phyloP scores from a whole-genome alignment of 2,797 vertebrate genomes.

The Apogon talboti region DNA sequence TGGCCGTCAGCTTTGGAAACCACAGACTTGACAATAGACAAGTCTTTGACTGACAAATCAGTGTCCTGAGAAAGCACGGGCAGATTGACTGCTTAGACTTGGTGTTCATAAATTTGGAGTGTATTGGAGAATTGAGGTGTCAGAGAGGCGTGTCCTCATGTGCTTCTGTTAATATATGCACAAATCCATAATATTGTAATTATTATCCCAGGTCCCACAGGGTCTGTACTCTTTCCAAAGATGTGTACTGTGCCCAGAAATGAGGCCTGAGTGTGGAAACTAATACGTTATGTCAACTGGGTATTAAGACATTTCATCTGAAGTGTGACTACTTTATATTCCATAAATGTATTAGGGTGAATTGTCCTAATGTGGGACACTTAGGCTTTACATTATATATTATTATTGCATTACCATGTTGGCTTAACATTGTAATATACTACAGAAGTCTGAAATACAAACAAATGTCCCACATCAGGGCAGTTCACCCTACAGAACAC shows the following conservation, averaged over 20 bases:
- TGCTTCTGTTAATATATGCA: background rate
- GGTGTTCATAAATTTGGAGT: background rate
- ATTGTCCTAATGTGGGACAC: too few relatives aligned
- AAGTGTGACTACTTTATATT: background rate
- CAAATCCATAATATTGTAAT: background rate
- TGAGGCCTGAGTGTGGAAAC: background rate
- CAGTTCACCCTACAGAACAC: too few relatives aligned
- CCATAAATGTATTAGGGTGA: too few relatives aligned
- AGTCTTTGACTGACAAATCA: constrained; percentile 64
- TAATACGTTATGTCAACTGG: background rate
- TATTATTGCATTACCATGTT: too few relatives aligned
- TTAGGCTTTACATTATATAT: too few relatives aligned
- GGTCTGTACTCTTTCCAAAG: background rate
- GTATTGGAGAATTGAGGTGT: background rate
- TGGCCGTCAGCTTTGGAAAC: constrained; percentile 72
- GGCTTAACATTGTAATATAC: too few relatives aligned
- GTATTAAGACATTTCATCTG: background rate
- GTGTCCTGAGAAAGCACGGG: constrained; percentile 55
- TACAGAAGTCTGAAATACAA: too few relatives aligned
- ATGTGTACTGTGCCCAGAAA: background rate
- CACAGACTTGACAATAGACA: constrained; percentile 50
- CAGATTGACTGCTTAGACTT: background rate
- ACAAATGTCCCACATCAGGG: too few relatives aligned
- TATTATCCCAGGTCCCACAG: background rate
- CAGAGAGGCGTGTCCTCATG: background rate